These are phyloP conservation scores for Holothuria glaberrima DNA, from an alignment of 35 echinoderm and acorn worm genomes.

Conservation along the genomic window DNA sequence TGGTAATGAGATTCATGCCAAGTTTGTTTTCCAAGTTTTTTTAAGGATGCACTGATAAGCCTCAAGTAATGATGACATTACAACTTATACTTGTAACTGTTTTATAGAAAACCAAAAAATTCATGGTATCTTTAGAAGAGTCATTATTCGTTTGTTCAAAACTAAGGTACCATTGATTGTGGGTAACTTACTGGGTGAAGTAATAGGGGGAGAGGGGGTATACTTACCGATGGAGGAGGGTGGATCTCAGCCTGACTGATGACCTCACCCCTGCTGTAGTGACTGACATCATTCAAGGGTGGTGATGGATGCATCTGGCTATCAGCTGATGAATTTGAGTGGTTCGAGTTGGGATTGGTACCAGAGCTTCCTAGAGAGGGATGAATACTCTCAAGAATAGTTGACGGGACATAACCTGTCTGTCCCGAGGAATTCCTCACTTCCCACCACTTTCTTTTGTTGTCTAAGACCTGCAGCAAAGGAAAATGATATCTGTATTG, in stretches of 20 bases:
- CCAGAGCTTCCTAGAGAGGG: slow-evolving; percentile 1
- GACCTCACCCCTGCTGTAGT: not conserved
- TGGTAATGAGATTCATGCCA: too few species aligned
- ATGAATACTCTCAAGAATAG: slow-evolving; percentile 67
- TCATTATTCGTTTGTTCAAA: too few species aligned
- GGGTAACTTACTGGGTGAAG: too few species aligned
- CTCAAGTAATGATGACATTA: too few species aligned
- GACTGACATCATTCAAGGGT: slow-evolving; percentile 8
- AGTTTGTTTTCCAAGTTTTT: too few species aligned
- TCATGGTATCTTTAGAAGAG: too few species aligned
- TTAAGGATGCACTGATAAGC: too few species aligned
- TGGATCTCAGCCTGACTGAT: slow-evolving; percentile 23
- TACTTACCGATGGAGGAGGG: slow-evolving; percentile 34
- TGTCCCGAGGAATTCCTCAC: slow-evolving; percentile 95
- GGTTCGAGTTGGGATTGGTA: slow-evolving; percentile 68
- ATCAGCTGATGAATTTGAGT: slow-evolving; percentile 61
- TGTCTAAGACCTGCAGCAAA: slow-evolving; percentile 79
- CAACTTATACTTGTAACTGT: too few species aligned
- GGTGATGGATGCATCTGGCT: slow-evolving; percentile 19
- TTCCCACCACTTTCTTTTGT: slow-evolving; percentile 93
- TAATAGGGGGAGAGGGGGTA: not conserved
- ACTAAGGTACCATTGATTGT: too few species aligned
- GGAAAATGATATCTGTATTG: not conserved
- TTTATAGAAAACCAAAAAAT: too few species aligned
- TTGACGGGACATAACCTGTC: slow-evolving; percentile 87